Conservation (phyloP, 2,797 vertebrate species). For the Argya squamiceps region DNA sequence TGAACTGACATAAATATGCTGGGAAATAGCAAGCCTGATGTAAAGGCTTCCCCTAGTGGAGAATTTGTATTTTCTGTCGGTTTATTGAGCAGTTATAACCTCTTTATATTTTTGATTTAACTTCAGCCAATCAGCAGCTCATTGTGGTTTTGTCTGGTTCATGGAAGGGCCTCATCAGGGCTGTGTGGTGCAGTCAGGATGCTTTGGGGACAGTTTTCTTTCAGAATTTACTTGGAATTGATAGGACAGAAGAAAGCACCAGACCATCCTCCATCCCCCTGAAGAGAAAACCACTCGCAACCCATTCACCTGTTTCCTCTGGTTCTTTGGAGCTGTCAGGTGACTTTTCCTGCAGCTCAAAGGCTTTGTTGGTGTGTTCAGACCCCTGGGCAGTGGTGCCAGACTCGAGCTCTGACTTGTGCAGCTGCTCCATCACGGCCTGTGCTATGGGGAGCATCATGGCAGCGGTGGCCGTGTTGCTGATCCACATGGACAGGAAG, state of each 20-base stretch:
- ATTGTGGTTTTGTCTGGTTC: background rate
- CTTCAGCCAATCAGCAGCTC: background rate
- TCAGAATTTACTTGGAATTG: background rate
- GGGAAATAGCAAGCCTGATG: background rate
- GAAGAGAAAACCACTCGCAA: background rate
- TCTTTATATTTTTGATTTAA: background rate
- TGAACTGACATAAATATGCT: background rate
- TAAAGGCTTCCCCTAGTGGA: background rate
- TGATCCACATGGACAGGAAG: constrained; percentile 99
- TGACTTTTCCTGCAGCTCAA: constrained; percentile 72
- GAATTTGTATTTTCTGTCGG: background rate
- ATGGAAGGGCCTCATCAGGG: background rate
- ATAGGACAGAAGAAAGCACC: background rate
- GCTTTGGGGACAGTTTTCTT: background rate
- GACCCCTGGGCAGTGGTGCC: fast-evolving
- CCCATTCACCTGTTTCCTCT: constrained; percentile 14
- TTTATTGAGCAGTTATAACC: background rate
- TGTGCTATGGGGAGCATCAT: constrained; percentile 95
- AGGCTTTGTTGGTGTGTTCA: constrained; percentile 59
- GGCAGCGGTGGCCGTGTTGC: constrained; percentile 92
- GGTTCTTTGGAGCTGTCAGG: background rate
- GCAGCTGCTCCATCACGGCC: constrained; percentile 87
- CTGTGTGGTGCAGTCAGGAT: background rate
- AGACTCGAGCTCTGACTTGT: constrained; percentile 64
- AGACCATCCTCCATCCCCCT: background rate